Evolutionary conservation across 2,797 vertebrate genomes (phyloP).

Genomic region (Poeciliopsis turneri): DNA sequence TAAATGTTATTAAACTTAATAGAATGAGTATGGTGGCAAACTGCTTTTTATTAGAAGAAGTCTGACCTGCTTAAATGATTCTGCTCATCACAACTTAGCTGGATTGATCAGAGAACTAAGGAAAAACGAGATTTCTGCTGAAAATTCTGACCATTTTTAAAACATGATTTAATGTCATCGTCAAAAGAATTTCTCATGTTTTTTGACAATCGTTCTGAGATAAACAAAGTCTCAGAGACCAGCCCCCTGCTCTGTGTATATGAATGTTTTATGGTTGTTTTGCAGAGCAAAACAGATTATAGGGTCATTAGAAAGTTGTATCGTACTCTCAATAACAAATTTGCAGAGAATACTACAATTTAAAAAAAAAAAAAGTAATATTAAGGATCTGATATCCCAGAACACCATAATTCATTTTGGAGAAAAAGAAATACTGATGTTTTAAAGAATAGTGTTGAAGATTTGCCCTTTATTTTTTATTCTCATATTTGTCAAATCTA

Average conservation of each 20-base stretch:
- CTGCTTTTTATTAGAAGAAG: no score
- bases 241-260: not conserved
- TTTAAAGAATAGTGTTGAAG: not conserved
- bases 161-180: no score
- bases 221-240: no score
- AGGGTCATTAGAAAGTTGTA: not conserved
- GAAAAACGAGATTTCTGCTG: no score
- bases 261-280: not conserved
- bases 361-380: not conserved
- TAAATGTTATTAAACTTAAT: no score
- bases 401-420: not conserved
- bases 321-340: not conserved
- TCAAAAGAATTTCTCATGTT: not conserved
- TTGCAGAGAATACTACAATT: not conserved
- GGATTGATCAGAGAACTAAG: no score
- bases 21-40: no score
- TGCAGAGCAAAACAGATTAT: not conserved
- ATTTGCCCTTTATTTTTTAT: not conserved
- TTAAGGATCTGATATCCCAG: not conserved
- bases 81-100: no score
- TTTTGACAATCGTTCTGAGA: not conserved
- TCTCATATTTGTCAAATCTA: not conserved
- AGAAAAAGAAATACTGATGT: not conserved
- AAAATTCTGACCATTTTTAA: no score
- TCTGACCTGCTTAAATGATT: no score